Percentiles rank a stretch among this genome's conserved stretches.
phyloP scores from a whole-genome alignment of 2,888 invertebrate species.

The Digitonthophagus gazella region DNA sequence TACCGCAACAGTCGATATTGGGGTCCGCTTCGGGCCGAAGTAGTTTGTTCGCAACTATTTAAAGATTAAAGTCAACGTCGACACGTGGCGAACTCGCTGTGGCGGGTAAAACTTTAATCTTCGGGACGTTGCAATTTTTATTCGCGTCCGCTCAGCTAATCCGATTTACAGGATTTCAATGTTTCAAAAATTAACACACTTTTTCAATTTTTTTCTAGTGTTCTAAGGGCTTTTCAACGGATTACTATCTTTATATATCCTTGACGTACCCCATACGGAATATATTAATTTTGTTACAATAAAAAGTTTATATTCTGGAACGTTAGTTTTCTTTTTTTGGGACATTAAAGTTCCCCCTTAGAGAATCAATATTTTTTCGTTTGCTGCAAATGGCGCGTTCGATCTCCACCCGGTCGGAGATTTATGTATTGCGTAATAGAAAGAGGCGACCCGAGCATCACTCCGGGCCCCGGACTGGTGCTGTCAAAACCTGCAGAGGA shows the following conservation, averaged over 20 bases:
- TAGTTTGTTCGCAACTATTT: not conserved
- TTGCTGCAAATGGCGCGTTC: not conserved
- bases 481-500: constrained; percentile 32
- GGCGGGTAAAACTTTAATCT: not conserved
- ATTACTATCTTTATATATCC: no score
- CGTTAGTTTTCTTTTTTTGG: no score
- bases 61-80: not conserved
- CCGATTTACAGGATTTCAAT: not conserved
- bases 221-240: no score
- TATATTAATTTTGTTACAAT: no score
- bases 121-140: not conserved
- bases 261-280: no score
- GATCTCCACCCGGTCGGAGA: constrained; percentile 2
- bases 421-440: constrained; percentile 22
- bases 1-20: not conserved
- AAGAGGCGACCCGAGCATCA: constrained; percentile 15
- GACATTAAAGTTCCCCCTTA: not conserved
- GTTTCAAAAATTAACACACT: not conserved
- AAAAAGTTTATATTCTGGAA: no score
- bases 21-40: not conserved
- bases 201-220: not conserved
- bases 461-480: constrained; percentile 6
- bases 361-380: not conserved
- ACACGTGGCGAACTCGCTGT: not conserved
- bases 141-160: not conserved